These are phyloP conservation scores for Ladona fulva DNA, from an alignment of 1,140 invertebrate species.

Conservation along the genomic window DNA sequence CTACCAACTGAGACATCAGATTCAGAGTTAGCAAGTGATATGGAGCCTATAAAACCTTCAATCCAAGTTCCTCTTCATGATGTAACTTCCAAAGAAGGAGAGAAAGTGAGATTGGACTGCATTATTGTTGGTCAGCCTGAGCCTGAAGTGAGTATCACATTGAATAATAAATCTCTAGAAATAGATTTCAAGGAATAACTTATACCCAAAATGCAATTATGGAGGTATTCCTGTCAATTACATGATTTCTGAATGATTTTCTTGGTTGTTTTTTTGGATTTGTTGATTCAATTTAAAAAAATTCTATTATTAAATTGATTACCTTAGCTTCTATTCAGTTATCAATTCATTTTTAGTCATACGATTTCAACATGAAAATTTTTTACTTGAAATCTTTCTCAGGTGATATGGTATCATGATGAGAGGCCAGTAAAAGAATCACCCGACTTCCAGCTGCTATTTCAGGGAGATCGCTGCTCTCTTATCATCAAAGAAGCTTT, in stretches of 20 bases:
- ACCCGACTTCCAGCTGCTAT: constrained; percentile 65
- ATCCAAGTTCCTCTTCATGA: constrained; percentile 64
- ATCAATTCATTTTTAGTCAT: too few species aligned
- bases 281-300: too few species aligned
- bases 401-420: constrained; percentile 81
- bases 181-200: too few species aligned
- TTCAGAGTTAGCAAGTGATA: constrained; percentile 57
- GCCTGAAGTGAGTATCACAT: constrained; percentile 51
- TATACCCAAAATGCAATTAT: too few species aligned
- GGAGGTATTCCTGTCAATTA: too few species aligned
- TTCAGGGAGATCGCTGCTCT: constrained; percentile 72
- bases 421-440: constrained; percentile 75
- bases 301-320: too few species aligned
- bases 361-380: too few species aligned
- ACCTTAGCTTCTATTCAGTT: too few species aligned
- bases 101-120: constrained; percentile 61
- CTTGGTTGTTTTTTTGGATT: too few species aligned
- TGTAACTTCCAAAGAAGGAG: constrained; percentile 58
- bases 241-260: too few species aligned
- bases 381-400: constrained; percentile 10
- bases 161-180: too few species aligned
- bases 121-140: constrained; percentile 76
- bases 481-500: constrained; percentile 65
- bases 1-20: constrained; percentile 63
- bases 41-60: constrained; percentile 59